A percentile compares a stretch with the other conserved stretches of the same genome.
Conservation (phyloP, 2,888 invertebrate species). For the Alcis repandata region DNA sequence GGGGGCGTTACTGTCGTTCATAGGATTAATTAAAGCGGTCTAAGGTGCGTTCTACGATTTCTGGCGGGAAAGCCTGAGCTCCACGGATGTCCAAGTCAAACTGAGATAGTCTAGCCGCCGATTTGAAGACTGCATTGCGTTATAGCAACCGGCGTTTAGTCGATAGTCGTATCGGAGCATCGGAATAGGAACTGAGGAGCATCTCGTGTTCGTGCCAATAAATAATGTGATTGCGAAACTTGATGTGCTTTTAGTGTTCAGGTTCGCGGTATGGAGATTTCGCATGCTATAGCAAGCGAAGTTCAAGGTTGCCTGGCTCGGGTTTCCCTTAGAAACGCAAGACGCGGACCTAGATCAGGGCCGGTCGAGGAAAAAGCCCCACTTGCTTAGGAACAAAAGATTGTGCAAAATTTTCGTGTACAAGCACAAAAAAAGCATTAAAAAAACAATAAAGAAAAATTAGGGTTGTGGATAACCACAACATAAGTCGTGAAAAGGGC, state of each 20-base stretch:
- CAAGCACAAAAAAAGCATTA: no score
- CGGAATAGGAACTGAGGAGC: constrained; percentile 9
- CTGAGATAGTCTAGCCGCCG: neutral
- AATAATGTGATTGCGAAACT: constrained; percentile 14
- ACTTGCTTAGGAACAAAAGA: no score
- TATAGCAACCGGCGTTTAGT: constrained; percentile 20
- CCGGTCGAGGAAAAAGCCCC: neutral
- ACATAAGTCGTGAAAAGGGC: no score
- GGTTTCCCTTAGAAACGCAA: neutral
- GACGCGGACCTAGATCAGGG: neutral
- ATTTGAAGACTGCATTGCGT: constrained; percentile 15
- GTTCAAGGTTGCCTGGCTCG: neutral
- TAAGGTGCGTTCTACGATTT: neutral
- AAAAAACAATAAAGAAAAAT: no score
- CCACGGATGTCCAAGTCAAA: constrained; percentile 4
- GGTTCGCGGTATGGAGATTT: constrained; percentile 10
- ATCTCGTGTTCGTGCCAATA: constrained; percentile 25
- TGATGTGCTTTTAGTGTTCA: constrained; percentile 16
- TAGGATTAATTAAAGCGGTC: neutral
- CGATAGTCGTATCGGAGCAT: constrained; percentile 16
- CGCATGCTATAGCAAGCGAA: neutral
- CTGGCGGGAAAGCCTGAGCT: neutral
- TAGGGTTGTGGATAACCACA: no score
- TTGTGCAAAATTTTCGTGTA: no score
- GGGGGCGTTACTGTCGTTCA: constrained; percentile 5